Percentiles rank a stretch among this genome's conserved stretches.
Evolutionary conservation across 2,797 vertebrate genomes (phyloP).

Genomic region (Tinamus major): DNA sequence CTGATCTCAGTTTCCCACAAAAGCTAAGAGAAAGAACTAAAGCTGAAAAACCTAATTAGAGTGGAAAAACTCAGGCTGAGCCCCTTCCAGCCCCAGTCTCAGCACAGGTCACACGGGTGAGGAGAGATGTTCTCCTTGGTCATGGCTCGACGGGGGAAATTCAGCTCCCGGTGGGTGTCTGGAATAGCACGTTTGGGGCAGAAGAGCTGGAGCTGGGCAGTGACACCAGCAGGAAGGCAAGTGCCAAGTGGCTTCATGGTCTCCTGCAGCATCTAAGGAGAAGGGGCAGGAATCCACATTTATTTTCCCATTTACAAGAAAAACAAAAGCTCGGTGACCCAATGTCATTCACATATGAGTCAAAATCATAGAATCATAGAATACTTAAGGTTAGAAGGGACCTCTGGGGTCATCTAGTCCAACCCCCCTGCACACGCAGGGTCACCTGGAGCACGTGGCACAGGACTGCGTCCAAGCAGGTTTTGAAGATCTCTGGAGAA

Average conservation of each 20-base stretch:
- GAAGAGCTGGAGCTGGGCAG: not conserved
- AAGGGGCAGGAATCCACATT: fast-evolving
- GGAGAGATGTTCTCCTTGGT: not conserved
- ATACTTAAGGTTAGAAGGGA: no score
- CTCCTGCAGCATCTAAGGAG: not conserved
- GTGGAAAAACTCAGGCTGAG: not conserved
- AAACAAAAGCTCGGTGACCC: not conserved
- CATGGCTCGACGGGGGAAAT: not conserved
- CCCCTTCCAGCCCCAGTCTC: not conserved
- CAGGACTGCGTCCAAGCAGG: no score
- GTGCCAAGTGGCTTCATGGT: not conserved
- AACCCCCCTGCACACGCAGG: no score
- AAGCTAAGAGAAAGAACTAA: not conserved
- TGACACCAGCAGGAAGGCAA: fast-evolving
- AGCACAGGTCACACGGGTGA: not conserved
- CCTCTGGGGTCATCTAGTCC: no score
- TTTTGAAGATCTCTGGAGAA: no score
- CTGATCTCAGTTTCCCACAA: not conserved
- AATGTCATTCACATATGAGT: not conserved
- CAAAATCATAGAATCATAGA: not conserved
- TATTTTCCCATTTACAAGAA: not conserved
- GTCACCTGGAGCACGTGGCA: no score
- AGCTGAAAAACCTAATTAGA: not conserved
- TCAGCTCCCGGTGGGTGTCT: not conserved
- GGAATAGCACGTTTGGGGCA: fast-evolving